A percentile compares a stretch with the other conserved stretches of the same genome.
Conservation (phyloP, 2,888 invertebrate species). For the Andrena minutula region DNA sequence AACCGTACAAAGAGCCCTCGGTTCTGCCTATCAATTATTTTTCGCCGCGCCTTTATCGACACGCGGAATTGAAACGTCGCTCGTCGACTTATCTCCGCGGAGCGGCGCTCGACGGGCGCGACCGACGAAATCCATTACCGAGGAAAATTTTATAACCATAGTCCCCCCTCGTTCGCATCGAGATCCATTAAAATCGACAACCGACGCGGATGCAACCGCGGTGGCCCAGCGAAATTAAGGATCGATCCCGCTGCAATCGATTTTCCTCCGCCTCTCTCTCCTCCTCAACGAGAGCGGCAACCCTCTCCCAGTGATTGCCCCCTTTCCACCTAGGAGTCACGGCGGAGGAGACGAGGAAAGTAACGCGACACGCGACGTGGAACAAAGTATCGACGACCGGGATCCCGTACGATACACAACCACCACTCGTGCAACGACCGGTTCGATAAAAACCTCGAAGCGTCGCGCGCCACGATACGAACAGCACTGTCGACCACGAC, state of each 20-base stretch:
- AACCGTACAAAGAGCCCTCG: not conserved
- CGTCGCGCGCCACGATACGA: slow-evolving; percentile 39
- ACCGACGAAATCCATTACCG: slow-evolving; percentile 29
- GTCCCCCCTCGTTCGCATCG: slow-evolving; percentile 1
- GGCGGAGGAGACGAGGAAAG: not conserved
- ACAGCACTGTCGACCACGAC: slow-evolving; percentile 52
- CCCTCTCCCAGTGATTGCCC: not conserved
- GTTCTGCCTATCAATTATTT: slow-evolving; percentile 5
- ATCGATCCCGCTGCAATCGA: slow-evolving; percentile 9
- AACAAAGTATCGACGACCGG: slow-evolving; percentile 38
- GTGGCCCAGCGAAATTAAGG: too few species aligned
- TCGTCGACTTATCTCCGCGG: slow-evolving; percentile 14
- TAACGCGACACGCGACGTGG: slow-evolving; percentile 21
- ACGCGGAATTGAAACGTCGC: slow-evolving; percentile 43
- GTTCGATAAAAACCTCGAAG: slow-evolving; percentile 40
- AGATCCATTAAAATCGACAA: slow-evolving; percentile 32
- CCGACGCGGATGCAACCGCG: not conserved
- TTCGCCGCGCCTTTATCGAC: not conserved
- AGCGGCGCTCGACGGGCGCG: not conserved
- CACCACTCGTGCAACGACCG: not conserved
- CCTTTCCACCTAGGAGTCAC: slow-evolving; percentile 11
- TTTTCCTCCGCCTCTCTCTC: not conserved
- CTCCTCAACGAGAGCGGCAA: too few species aligned
- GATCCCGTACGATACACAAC: not conserved
- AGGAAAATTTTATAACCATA: slow-evolving; percentile 17